Percentiles rank a stretch among this genome's conserved stretches.
phyloP scores from a whole-genome alignment of 2,113 vertebrate genomes.

The Alaudala cheleensis region DNA sequence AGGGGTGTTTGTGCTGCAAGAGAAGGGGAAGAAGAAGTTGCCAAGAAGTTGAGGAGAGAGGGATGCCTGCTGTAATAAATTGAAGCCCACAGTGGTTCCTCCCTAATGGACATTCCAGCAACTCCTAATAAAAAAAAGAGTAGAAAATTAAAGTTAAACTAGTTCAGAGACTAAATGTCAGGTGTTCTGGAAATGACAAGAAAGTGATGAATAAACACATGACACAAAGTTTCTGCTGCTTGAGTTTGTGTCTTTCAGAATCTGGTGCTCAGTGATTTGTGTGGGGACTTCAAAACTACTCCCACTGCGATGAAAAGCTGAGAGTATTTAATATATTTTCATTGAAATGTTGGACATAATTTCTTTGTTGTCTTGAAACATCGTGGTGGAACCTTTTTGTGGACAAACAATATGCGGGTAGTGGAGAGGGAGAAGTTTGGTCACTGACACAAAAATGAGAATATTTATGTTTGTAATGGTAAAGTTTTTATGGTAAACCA shows the following conservation, averaged over 20 bases:
- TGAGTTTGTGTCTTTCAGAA: background rate
- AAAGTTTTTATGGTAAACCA: background rate
- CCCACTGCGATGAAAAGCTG: background rate
- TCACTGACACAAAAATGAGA: background rate
- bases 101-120: background rate
- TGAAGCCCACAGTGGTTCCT: background rate
- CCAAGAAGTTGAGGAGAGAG: background rate
- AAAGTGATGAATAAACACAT: fast-evolving
- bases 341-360: background rate
- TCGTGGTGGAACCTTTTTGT: background rate
- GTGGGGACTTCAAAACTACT: background rate
- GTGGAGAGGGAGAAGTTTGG: background rate
- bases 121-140: background rate
- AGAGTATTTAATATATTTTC: background rate
- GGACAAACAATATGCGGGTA: background rate
- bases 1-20: background rate
- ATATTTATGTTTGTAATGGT: background rate
- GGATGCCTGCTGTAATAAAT: background rate
- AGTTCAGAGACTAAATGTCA: background rate
- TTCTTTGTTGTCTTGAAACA: background rate
- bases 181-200: background rate
- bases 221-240: background rate
- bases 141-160: background rate
- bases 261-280: background rate
- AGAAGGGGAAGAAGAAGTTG: background rate